Percentiles rank a stretch among this genome's conserved stretches.
Evolutionary conservation across 2,113 vertebrate genomes (phyloP).

Genomic region (Salvelinus fontinalis): DNA sequence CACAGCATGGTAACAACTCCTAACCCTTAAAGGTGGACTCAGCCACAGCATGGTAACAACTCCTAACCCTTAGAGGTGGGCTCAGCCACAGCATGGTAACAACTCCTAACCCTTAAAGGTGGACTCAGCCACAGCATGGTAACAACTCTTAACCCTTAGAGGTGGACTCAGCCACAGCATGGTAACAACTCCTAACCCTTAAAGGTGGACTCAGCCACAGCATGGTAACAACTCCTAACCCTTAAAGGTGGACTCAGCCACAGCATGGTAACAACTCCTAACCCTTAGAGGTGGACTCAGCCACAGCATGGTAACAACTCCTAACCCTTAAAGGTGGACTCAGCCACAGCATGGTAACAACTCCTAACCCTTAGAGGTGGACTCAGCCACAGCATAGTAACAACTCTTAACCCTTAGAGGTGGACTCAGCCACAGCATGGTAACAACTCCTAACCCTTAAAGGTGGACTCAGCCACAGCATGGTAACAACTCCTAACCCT

Average conservation of each 20-base stretch:
- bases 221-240: conserved; percentile 69
- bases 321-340: neutral
- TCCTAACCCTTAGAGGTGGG: neutral
- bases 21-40: neutral
- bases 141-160: conserved; percentile 32
- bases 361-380: neutral
- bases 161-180: conserved; percentile 18
- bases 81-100: conserved; percentile 66
- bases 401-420: neutral
- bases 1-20: conserved; percentile 67
- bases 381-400: conserved; percentile 73
- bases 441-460: conserved; percentile 44
- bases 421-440: conserved; percentile 53
- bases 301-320: conserved; percentile 75
- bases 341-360: conserved; percentile 66
- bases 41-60: conserved; percentile 75
- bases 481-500: conserved; percentile 69
- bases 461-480: conserved; percentile 63
- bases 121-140: conserved; percentile 69
- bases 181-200: conserved; percentile 63
- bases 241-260: neutral
- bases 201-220: conserved; percentile 1
- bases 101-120: neutral
- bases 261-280: conserved; percentile 67
- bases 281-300: neutral